Percentiles rank a stretch among this genome's conserved stretches.
phyloP scores from a whole-genome alignment of 2,797 vertebrate species.

The Pangasius sanitwongsei region DNA sequence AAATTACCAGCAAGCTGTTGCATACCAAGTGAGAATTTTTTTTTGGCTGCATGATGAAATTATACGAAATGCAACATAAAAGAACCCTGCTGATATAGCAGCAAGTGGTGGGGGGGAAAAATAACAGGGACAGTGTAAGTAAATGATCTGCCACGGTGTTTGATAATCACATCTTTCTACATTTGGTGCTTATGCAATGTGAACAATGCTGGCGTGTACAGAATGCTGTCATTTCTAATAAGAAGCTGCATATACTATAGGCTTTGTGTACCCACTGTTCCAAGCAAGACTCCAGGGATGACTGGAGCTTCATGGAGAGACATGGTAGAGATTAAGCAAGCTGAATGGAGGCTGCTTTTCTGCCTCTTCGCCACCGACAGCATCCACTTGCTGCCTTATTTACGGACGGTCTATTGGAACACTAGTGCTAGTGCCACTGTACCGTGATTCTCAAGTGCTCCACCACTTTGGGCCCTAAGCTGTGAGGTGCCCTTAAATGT shows the following conservation, averaged over 20 bases:
- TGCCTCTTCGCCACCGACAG: constrained; percentile 50
- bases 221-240: constrained; percentile 36
- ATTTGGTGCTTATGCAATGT: constrained; percentile 30
- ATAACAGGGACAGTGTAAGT: constrained; percentile 59
- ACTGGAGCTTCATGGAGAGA: constrained; percentile 38
- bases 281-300: constrained; percentile 30
- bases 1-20: constrained; percentile 76
- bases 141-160: constrained; percentile 73
- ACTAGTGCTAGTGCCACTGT: constrained; percentile 25
- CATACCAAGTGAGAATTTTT: constrained; percentile 72
- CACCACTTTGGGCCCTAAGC: constrained; percentile 54
- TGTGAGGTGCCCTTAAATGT: constrained; percentile 58
- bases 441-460: constrained; percentile 38
- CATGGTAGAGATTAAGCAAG: constrained; percentile 71
- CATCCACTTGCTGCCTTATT: constrained; percentile 64
- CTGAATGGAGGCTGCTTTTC: constrained; percentile 51
- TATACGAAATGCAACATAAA: constrained; percentile 81
- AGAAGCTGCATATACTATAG: constrained; percentile 15
- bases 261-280: neutral
- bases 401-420: constrained; percentile 38
- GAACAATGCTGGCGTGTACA: constrained; percentile 12
- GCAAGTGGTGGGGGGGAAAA: constrained; percentile 52
- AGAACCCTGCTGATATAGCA: constrained; percentile 78
- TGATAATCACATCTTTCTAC: constrained; percentile 61
- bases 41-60: constrained; percentile 77